Evolutionary conservation across 2,113 vertebrate genomes (phyloP), one percentile per base, ranked within the genome.

Genomic region (Ranitomeya variabilis): DNA sequence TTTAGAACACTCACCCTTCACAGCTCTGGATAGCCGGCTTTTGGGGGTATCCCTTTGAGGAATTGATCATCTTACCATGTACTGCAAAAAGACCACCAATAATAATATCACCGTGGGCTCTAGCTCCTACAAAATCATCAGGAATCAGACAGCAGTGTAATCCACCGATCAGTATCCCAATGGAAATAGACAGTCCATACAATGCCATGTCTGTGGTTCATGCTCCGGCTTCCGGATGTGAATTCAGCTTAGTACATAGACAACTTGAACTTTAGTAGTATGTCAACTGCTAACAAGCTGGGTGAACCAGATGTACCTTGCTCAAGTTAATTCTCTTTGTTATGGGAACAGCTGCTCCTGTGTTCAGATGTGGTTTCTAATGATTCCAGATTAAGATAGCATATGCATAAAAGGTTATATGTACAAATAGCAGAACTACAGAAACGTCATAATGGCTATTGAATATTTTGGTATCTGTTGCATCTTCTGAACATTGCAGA

Each of bases 51-150:
- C 90, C 90, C 62, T 91, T 90, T 0, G 23, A 7, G 60, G 92
- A 92, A 59, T 80, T 91, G 82, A 94, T 31, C 92, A 94, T 95
- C 93, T 92, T 94, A 0, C 93, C 90, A 8, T 96, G 95, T 88
- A 96, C 90, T 62, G 94, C 92, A 90, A 96, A 95, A 85, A 96
- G 90, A 52, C 95, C 95, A 88, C 94, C 94, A 54, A 94, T 94
- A 59, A 94, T 54, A 52, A 95, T 89, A 78, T 95, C 93, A 83
- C 95, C 95, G 0, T 92, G 93, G 91, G 93, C 92, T 66, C 91
- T 92, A 89, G 94, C 92, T 2, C 92, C 93, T 90, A 94, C 91
- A 0, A 95, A 92, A 77, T 95, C 93, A 0, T 93, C 92, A 16
- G 91, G 89, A 69, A 67, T 93, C 90, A 90, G 92, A 88, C 94